Evolutionary conservation across 2,113 vertebrate species (phyloP), one percentile per base, ranked within the genome.

Genomic region (Salvelinus fontinalis): DNA sequence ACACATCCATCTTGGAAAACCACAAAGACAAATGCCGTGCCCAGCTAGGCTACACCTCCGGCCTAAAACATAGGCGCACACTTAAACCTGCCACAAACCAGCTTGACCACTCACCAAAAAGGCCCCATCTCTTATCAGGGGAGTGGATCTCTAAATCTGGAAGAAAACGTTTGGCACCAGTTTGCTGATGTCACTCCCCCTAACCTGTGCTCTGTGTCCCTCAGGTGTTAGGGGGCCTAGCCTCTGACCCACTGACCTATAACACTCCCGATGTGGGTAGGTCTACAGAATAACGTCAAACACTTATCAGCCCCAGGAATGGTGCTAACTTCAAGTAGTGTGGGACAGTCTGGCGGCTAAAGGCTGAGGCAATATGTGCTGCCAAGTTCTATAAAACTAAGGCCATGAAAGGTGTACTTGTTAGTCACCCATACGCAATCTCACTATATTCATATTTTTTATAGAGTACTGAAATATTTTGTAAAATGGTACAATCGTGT

Each of bases 241-340:
- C 81, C 75, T 67, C 75, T 89, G 89, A 89, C 87, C 88, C 82
- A 4, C 59, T 84, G 87, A 88, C 87, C 88, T n/a, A 77, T 81
- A 88, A 85, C 77, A 73, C 80, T 81, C 73, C 72, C 34, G 79
- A 82, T 81, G 80, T 75, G 81, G 89, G 86, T 86, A 87, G 85
- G 85, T 90, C 79, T 64, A 16, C 62, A 70, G 49, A 75, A 26
- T 7, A 54, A 13, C 49, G 8, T 44, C 39, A 44, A 44, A 44
- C 39, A 44, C 39, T 39, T 39, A 39, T 39, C 39, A 39, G 39
- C 39, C 39, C 39, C 39, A 39, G 39, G 8, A 39, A 39, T 39
- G 39, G 39, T 39, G 39, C 39, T 9, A 39, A 39, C 2, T 9
- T 44, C 8, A 44, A 9, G 39, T 9, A 9, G 7, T 2, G n/a